Conservation (phyloP, 35 echinoderm and acorn worm species). For the Stichopus chloronotus region DNA sequence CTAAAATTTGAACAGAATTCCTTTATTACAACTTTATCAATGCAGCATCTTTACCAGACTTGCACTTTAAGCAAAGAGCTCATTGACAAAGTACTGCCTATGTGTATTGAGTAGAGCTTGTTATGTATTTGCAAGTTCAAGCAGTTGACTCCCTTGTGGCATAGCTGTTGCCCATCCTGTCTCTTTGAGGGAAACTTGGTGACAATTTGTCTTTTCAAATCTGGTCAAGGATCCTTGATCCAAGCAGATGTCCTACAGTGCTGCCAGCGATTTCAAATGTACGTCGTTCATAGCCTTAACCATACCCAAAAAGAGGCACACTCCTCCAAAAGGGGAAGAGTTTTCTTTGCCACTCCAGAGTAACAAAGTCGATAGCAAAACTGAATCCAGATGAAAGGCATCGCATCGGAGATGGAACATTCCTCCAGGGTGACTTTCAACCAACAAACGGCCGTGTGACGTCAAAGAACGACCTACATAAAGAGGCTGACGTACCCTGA, state of each 20-base stretch:
- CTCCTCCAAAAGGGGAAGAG: background rate
- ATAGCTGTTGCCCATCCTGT: too few species aligned
- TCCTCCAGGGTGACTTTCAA: background rate
- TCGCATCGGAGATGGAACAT: background rate
- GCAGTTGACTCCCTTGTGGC: too few species aligned
- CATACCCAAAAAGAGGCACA: background rate
- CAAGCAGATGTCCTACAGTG: background rate
- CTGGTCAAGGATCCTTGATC: background rate
- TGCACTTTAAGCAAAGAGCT: too few species aligned
- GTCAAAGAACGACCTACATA: background rate
- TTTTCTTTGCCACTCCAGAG: background rate
- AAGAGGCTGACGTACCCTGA: background rate
- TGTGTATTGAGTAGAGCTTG: too few species aligned
- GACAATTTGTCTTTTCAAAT: too few species aligned
- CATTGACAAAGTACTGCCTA: too few species aligned
- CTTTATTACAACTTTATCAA: too few species aligned
- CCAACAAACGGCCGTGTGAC: background rate
- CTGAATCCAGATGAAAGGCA: background rate
- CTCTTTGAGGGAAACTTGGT: too few species aligned
- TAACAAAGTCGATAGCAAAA: background rate
- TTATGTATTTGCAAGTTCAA: too few species aligned
- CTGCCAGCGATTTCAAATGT: background rate
- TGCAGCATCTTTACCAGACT: too few species aligned
- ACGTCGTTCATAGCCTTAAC: background rate
- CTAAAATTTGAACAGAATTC: too few species aligned